Conservation (phyloP, 2,888 invertebrate species). For the Caenorhabditis sp. region DNA sequence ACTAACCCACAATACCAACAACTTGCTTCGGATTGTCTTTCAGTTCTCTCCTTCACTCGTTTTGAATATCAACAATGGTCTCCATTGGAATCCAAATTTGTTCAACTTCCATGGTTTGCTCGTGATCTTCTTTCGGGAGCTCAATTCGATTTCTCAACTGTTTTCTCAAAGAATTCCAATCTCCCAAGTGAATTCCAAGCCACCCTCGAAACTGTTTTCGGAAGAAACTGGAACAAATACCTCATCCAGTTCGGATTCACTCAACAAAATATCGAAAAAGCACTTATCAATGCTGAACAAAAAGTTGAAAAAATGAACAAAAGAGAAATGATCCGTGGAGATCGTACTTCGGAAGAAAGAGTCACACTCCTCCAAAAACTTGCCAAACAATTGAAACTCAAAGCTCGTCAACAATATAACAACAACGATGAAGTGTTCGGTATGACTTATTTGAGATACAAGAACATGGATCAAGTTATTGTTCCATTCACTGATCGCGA, state of each 20-base stretch:
- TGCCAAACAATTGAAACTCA: constrained; percentile 42
- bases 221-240: constrained; percentile 48
- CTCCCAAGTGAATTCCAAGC: constrained; percentile 36
- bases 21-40: constrained; percentile 30
- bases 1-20: constrained; percentile 51
- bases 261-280: constrained; percentile 43
- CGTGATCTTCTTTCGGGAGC: constrained; percentile 27
- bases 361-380: constrained; percentile 36
- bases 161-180: constrained; percentile 47
- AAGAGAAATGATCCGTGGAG: constrained; percentile 7
- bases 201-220: constrained; percentile 48
- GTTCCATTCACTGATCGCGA: constrained; percentile 57
- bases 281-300: constrained; percentile 23
- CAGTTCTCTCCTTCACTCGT: constrained; percentile 3
- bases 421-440: constrained; percentile 30
- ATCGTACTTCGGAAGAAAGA: constrained; percentile 14
- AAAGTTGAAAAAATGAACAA: constrained; percentile 7
- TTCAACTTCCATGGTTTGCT: constrained; percentile 44
- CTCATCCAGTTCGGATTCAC: constrained; percentile 34
- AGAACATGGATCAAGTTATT: constrained; percentile 62
- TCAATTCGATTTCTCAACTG: constrained; percentile 37
- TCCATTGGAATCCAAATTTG: constrained; percentile 10
- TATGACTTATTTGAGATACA: constrained; percentile 52
- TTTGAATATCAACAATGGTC: constrained; percentile 5
- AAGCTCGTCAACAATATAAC: constrained; percentile 9